phyloP scores from a whole-genome alignment of 2,113 vertebrate species.

The Patagioenas fasciata region DNA sequence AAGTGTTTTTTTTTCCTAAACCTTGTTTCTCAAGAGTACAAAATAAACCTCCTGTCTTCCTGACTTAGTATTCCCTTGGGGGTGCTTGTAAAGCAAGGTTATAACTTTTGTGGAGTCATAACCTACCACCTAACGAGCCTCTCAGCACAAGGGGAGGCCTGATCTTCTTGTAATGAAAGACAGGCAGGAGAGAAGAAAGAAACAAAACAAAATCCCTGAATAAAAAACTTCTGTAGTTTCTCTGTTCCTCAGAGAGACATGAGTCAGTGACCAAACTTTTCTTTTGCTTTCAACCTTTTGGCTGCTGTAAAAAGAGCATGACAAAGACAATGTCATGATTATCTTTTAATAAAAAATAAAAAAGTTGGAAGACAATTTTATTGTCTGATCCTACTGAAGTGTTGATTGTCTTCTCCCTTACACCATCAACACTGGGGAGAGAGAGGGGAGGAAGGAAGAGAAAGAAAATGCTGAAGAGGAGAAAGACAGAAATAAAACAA shows the following conservation, averaged over 20 bases:
- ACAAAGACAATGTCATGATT: neutral
- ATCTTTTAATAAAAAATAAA: neutral
- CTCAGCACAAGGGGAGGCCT: neutral
- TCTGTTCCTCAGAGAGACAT: neutral
- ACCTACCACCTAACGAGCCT: neutral
- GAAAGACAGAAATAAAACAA: neutral
- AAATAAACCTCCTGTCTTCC: neutral
- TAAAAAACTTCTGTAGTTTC: neutral
- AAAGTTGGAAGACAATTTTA: neutral
- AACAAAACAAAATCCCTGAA: neutral
- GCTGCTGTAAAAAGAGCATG: neutral
- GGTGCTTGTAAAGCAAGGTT: neutral
- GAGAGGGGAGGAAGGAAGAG: neutral
- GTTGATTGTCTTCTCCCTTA: neutral
- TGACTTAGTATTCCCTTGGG: neutral
- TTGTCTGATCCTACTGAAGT: neutral
- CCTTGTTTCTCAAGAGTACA: neutral
- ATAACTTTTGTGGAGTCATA: conserved; percentile 9
- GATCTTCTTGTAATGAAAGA: neutral
- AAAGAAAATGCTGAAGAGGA: neutral
- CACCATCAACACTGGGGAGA: neutral
- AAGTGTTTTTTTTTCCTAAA: neutral
- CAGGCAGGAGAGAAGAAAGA: neutral
- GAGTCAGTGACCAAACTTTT: neutral
- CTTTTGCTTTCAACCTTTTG: neutral